Evolutionary conservation across 2,797 vertebrate genomes (phyloP).

Genomic region (Poliocrania exsul): DNA sequence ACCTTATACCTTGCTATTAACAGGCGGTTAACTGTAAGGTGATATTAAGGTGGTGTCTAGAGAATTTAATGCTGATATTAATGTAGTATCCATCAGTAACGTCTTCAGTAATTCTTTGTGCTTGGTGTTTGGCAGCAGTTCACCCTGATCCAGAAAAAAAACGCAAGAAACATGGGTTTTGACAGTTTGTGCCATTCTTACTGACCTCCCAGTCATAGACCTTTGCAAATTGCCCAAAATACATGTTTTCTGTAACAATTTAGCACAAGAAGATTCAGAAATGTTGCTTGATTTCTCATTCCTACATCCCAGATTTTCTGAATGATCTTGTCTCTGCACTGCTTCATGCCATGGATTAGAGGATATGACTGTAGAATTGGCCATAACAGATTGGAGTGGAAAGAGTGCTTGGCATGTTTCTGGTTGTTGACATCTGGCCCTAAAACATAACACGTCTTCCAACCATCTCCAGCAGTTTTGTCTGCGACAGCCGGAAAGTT

Average conservation of each 20-base stretch:
- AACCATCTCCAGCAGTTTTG: not conserved
- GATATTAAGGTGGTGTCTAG: not conserved
- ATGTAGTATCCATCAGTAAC: not conserved
- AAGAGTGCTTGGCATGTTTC: not conserved
- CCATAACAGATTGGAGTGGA: not conserved
- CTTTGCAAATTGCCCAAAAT: not conserved
- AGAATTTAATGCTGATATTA: slow-evolving; percentile 13
- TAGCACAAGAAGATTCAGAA: not conserved
- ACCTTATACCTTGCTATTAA: slow-evolving; percentile 26
- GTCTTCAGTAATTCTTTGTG: not conserved
- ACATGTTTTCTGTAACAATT: not conserved
- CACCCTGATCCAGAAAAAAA: not conserved
- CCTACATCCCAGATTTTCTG: not conserved
- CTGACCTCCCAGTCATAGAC: not conserved
- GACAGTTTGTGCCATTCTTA: not conserved
- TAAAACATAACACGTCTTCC: not conserved
- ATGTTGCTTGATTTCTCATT: not conserved
- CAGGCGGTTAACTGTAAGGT: not conserved
- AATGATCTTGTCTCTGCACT: fast-evolving
- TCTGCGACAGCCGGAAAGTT: not conserved
- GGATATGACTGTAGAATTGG: fast-evolving
- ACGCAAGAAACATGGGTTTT: not conserved
- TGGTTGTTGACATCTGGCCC: not conserved
- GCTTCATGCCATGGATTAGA: not conserved
- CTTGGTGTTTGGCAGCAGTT: not conserved